phyloP scores from a whole-genome alignment of 2,797 vertebrate genomes.

The Poliocrania exsul region DNA sequence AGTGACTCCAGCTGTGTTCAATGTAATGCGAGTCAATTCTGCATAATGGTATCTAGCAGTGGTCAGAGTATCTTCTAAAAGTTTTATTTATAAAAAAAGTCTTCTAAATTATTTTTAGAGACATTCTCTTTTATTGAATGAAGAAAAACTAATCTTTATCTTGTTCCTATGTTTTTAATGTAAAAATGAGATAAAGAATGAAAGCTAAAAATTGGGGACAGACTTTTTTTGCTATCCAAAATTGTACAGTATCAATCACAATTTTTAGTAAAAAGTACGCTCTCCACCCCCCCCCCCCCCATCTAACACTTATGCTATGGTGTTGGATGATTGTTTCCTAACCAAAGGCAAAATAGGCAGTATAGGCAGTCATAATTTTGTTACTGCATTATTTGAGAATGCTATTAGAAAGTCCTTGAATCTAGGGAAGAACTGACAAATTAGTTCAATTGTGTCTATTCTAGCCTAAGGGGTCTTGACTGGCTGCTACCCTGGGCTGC shows the following conservation, averaged over 20 bases:
- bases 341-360: not conserved
- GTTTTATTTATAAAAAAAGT: not conserved
- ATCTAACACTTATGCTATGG: not conserved
- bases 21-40: not conserved
- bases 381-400: not conserved
- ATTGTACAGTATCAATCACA: not conserved
- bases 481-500: constrained; percentile 7
- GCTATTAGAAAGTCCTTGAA: not conserved
- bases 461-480: not conserved
- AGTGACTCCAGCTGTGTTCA: not conserved
- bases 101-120: not conserved
- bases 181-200: not conserved
- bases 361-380: not conserved
- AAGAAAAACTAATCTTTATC: not conserved
- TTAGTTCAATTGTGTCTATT: not conserved
- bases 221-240: not conserved
- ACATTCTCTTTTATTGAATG: not conserved
- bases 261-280: not conserved
- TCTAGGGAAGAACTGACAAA: not conserved
- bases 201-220: not conserved
- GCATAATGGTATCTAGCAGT: not conserved
- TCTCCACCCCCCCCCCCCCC: too few species aligned
- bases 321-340: not conserved
- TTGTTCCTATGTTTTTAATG: not conserved
- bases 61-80: not conserved